Conservation (phyloP, 2,797 vertebrate genomes). For the Setipinna tenuifilis region DNA sequence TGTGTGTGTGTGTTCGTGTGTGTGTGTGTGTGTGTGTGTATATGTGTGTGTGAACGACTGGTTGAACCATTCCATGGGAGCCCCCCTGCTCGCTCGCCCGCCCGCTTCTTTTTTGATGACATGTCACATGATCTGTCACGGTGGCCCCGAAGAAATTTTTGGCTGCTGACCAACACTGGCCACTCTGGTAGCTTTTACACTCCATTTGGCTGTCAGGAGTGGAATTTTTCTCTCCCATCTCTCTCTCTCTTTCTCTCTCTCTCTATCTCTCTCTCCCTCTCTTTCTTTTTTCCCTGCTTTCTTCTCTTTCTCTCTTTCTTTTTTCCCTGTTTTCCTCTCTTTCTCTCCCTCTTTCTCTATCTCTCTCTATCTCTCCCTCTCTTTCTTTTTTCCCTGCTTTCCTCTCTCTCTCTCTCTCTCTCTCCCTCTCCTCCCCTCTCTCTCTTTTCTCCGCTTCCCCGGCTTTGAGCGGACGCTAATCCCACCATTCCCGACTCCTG, state of each 20-base stretch:
- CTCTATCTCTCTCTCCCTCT: background rate
- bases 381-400: constrained; percentile 8
- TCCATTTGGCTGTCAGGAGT: constrained; percentile 29
- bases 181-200: constrained; percentile 12
- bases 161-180: constrained; percentile 19
- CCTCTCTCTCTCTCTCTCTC: background rate
- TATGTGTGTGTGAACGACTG: too few relatives aligned
- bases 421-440: background rate
- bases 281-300: too few relatives aligned
- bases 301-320: background rate
- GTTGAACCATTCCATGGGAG: constrained; percentile 7
- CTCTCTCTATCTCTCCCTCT: background rate
- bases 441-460: constrained; percentile 14
- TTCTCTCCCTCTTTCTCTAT: background rate
- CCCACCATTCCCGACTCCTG: constrained; percentile 22
- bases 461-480: constrained; percentile 8
- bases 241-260: background rate
- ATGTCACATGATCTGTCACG: constrained; percentile 24
- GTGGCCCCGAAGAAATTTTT: constrained; percentile 2
- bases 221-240: constrained; percentile 11
- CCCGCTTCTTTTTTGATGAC: constrained; percentile 16
- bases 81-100: background rate
- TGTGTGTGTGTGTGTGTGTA: too few relatives aligned
- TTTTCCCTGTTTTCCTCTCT: background rate
- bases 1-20: too few relatives aligned